phyloP scores from a whole-genome alignment of 2,113 vertebrate genomes.

The Lycaon pictus region DNA sequence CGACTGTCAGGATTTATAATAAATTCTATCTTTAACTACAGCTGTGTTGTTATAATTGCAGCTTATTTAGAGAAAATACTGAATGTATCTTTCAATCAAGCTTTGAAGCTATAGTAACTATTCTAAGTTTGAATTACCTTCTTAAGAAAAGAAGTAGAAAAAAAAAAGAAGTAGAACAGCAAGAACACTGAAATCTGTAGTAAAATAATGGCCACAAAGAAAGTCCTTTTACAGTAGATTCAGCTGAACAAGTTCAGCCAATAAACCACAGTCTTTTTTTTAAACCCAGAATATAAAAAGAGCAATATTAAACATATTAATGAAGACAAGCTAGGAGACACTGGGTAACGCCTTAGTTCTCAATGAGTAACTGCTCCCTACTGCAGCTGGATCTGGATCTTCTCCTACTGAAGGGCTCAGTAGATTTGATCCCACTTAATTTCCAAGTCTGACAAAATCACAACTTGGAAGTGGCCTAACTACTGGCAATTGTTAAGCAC shows the following conservation, averaged over 20 bases:
- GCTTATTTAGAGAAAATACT: slow-evolving; percentile 75
- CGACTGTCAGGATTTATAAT: slow-evolving; percentile 61
- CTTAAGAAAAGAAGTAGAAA: slow-evolving; percentile 69
- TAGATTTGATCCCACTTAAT: slow-evolving; percentile 71
- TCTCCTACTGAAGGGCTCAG: slow-evolving; percentile 58
- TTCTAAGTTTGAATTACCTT: slow-evolving; percentile 75
- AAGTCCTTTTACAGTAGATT: slow-evolving; percentile 64
- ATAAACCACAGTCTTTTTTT: slow-evolving; percentile 56
- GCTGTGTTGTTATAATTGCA: slow-evolving; percentile 63
- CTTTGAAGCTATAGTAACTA: slow-evolving; percentile 59
- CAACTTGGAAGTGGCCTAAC: slow-evolving; percentile 71
- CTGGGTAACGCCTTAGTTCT: slow-evolving; percentile 39
- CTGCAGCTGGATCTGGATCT: slow-evolving; percentile 69
- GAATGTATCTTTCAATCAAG: slow-evolving; percentile 70
- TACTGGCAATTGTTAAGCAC: slow-evolving; percentile 73
- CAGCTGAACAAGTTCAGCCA: slow-evolving; percentile 68
- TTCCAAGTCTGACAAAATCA: slow-evolving; percentile 79
- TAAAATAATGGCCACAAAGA: slow-evolving; percentile 56
- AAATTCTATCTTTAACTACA: slow-evolving; percentile 69
- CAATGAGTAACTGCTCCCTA: slow-evolving; percentile 52
- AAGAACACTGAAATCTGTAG: slow-evolving; percentile 67
- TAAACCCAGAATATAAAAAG: slow-evolving; percentile 51
- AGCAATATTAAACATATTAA: slow-evolving; percentile 64
- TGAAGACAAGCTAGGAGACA: slow-evolving; percentile 62
- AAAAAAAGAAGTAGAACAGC: slow-evolving; percentile 53